Evolutionary conservation across 2,797 vertebrate genomes (phyloP).

Genomic region (Gallinago solitaria): DNA sequence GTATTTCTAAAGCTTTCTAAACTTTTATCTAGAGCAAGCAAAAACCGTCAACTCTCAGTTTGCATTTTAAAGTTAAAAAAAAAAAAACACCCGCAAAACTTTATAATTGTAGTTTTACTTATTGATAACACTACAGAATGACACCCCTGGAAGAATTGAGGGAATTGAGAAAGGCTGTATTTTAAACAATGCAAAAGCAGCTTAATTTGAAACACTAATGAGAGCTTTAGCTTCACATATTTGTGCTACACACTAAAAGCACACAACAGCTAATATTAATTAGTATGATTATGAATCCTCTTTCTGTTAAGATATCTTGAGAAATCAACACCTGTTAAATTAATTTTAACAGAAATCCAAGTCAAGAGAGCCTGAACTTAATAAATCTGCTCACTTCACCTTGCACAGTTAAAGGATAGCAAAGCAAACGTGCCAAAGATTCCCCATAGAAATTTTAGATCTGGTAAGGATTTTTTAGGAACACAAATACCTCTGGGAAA

Average conservation of each 20-base stretch:
- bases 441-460: neutral
- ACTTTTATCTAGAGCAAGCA: neutral
- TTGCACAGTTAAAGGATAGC: neutral
- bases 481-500: constrained; percentile 33
- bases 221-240: neutral
- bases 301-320: neutral
- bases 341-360: neutral
- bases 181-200: neutral
- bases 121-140: neutral
- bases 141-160: neutral
- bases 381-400: neutral
- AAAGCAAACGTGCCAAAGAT: neutral
- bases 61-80: neutral
- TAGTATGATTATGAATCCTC: neutral
- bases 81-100: no score
- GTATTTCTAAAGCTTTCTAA: neutral
- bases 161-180: neutral
- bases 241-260: neutral
- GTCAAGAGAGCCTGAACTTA: neutral
- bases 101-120: neutral
- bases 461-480: constrained; percentile 6
- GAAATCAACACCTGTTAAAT: neutral
- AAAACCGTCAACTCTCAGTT: neutral
- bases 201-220: neutral
- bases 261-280: neutral